phyloP scores from a whole-genome alignment of 2,797 vertebrate species.

The Myiotriccus ornatus region DNA sequence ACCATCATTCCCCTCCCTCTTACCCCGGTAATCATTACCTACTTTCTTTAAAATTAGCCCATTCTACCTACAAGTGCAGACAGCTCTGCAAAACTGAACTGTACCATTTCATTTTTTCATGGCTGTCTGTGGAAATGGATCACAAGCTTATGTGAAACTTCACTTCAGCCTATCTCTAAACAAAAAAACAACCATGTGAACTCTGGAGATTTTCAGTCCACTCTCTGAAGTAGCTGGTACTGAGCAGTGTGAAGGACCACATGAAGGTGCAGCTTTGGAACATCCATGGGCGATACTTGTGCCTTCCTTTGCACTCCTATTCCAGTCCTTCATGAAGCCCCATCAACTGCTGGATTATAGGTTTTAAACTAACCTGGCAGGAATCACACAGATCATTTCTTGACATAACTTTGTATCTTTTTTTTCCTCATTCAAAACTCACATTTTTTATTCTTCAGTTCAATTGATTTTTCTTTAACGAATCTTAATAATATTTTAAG shows the following conservation, averaged over 20 bases:
- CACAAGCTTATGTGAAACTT: neutral
- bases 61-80: neutral
- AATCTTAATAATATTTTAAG: neutral
- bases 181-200: neutral
- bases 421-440: neutral
- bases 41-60: neutral
- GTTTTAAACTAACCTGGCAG: neutral
- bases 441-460: neutral
- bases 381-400: neutral
- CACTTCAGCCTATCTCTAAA: neutral
- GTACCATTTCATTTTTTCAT: neutral
- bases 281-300: neutral
- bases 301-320: neutral
- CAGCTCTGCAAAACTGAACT: neutral
- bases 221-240: neutral
- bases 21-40: neutral
- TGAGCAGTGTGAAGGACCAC: neutral
- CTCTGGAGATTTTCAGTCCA: neutral
- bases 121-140: neutral
- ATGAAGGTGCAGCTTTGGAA: neutral
- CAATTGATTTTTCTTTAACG: neutral
- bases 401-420: neutral
- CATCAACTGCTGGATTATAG: neutral
- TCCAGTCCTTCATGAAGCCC: neutral
- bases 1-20: neutral